Conservation (phyloP, 2,888 invertebrate species). For the Epistrophe eligans region DNA sequence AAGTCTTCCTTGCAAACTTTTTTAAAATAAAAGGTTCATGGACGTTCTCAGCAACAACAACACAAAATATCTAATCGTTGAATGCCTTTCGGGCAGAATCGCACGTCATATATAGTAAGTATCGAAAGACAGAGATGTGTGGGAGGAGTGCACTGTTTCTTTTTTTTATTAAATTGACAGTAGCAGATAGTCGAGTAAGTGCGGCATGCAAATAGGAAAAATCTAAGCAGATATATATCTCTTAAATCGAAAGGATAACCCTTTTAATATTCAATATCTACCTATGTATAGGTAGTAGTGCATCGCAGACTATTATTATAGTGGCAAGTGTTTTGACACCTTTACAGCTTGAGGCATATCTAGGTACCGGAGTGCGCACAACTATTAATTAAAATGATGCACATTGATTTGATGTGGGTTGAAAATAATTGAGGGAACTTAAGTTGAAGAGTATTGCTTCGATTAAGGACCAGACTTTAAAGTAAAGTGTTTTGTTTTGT, state of each 20-base stretch:
- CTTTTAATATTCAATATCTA: slow-evolving; percentile 54
- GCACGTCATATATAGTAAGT: slow-evolving; percentile 26
- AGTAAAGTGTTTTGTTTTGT: neutral
- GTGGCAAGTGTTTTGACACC: slow-evolving; percentile 72
- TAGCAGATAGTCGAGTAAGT: slow-evolving; percentile 28
- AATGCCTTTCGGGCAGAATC: slow-evolving; percentile 57
- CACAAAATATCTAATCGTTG: slow-evolving; percentile 18
- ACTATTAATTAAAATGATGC: slow-evolving; percentile 74
- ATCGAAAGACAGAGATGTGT: slow-evolving; percentile 46
- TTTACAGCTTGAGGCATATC: slow-evolving; percentile 11
- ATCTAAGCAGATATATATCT: slow-evolving; percentile 27
- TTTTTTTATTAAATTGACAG: slow-evolving; percentile 39
- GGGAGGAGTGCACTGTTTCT: slow-evolving; percentile 16
- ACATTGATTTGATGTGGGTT: slow-evolving; percentile 35
- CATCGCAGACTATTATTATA: slow-evolving; percentile 31
- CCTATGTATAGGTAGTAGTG: slow-evolving; percentile 19
- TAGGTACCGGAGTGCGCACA: slow-evolving; percentile 29
- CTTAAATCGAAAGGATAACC: slow-evolving; percentile 50
- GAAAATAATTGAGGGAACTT: slow-evolving; percentile 10
- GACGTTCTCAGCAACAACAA: slow-evolving; percentile 39
- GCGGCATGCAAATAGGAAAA: slow-evolving; percentile 54
- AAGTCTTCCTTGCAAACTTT: neutral
- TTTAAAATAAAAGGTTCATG: slow-evolving; percentile 62
- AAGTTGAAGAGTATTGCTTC: neutral
- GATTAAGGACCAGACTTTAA: neutral